Evolutionary conservation across 92 coral and sea anemone genomes (phyloP).

Genomic region (Paramuricea clavata): DNA sequence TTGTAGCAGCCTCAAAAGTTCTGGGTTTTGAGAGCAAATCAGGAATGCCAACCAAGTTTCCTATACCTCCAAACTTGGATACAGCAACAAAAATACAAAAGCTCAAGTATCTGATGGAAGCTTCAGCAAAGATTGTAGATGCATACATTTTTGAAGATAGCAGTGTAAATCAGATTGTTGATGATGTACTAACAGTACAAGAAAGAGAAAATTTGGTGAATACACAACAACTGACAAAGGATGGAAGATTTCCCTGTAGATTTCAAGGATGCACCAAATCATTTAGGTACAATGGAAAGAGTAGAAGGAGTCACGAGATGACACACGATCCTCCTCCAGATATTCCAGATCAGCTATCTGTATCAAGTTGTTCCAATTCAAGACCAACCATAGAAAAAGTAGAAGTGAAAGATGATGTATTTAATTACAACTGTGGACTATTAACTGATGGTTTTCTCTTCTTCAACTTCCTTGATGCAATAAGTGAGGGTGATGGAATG

Average conservation of each 20-base stretch:
- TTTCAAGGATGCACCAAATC: constrained; percentile 45
- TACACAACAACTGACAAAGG: constrained; percentile 64
- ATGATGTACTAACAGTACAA: constrained; percentile 55
- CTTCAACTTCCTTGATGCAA: constrained; percentile 53
- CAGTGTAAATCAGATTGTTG: constrained; percentile 31
- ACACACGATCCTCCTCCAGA: constrained; percentile 46
- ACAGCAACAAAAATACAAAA: background rate
- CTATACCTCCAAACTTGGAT: constrained; percentile 17
- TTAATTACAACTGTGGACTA: constrained; percentile 49
- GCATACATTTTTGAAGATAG: constrained; percentile 18
- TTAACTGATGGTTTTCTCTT: constrained; percentile 54
- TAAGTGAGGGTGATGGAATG: constrained; percentile 62
- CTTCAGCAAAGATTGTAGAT: constrained; percentile 64
- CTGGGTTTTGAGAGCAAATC: constrained; percentile 64
- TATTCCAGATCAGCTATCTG: constrained; percentile 9
- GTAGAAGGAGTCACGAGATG: constrained; percentile 55
- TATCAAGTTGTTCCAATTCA: background rate
- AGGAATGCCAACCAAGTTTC: constrained; percentile 59
- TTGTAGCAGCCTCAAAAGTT: constrained; percentile 68
- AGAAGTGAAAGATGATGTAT: constrained; percentile 36
- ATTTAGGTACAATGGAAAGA: constrained; percentile 59
- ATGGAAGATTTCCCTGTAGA: constrained; percentile 73
- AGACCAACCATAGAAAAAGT: background rate
- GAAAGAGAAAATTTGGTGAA: constrained; percentile 54
- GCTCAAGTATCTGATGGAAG: constrained; percentile 40